phyloP scores from a whole-genome alignment of 2,888 invertebrate genomes.

The Caradrina kadenii region DNA sequence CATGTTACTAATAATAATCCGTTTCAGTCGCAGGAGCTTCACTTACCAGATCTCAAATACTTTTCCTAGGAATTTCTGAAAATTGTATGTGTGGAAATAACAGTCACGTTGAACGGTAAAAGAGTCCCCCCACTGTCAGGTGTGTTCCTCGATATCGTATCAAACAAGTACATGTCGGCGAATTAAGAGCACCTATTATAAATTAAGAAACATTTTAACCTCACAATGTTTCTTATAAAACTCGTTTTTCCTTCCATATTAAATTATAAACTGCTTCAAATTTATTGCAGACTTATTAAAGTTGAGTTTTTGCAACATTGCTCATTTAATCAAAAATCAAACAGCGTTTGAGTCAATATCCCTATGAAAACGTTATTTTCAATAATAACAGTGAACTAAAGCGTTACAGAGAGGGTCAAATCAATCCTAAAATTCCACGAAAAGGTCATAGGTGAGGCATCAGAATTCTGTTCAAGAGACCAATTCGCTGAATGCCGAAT shows the following conservation, averaged over 20 bases:
- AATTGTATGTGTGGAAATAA: neutral
- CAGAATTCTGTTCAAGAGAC: constrained; percentile 26
- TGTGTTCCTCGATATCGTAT: constrained; percentile 36
- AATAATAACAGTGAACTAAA: constrained; percentile 38
- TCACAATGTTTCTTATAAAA: neutral
- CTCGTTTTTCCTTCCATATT: neutral
- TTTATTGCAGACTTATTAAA: too few relatives aligned
- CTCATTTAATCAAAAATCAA: constrained; percentile 2
- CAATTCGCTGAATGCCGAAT: constrained; percentile 33
- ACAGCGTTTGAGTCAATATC: constrained; percentile 3
- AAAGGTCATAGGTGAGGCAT: constrained; percentile 55
- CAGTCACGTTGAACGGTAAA: constrained; percentile 36
- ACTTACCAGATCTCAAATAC: neutral
- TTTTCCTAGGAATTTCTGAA: constrained; percentile 1
- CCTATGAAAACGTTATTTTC: constrained; percentile 32
- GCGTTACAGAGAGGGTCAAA: constrained; percentile 27
- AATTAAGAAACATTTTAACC: constrained; percentile 11
- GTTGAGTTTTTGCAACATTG: neutral
- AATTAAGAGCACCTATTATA: constrained; percentile 26
- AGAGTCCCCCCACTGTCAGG: constrained; percentile 9
- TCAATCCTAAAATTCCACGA: constrained; percentile 32
- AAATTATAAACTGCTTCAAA: neutral
- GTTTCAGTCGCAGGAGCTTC: neutral
- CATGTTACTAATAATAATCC: neutral
- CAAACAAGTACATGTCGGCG: constrained; percentile 15